These are phyloP conservation scores for Lathamus discolor DNA, from an alignment of 2,113 vertebrate genomes.

Conservation along the genomic window DNA sequence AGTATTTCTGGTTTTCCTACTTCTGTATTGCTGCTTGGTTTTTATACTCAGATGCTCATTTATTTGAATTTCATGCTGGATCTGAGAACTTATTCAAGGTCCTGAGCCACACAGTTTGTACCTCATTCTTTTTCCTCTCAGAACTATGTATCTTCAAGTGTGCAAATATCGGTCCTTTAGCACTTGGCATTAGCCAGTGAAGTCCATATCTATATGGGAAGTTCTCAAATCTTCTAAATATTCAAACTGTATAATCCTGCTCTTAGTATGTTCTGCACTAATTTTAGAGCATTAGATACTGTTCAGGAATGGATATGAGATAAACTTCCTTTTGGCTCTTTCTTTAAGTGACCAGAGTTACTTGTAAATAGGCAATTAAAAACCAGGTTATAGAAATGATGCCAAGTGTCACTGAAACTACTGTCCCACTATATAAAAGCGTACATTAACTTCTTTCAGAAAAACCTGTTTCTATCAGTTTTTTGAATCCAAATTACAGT, in stretches of 20 bases:
- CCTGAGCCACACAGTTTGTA: not conserved
- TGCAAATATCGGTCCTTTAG: not conserved
- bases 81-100: not conserved
- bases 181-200: rapidly evolving
- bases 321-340: not conserved
- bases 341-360: not conserved
- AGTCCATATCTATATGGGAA: not conserved
- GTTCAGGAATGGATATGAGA: not conserved
- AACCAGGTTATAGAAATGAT: not conserved
- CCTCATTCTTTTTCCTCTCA: not conserved
- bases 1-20: not conserved
- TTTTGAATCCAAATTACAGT: not conserved
- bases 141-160: not conserved
- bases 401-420: not conserved
- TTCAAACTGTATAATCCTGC: not conserved
- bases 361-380: not conserved
- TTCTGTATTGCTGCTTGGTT: not conserved
- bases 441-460: not conserved
- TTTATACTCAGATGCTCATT: not conserved
- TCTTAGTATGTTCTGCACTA: not conserved
- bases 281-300: not conserved
- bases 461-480: not conserved
- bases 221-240: not conserved
- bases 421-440: not conserved
- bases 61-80: not conserved